Evolutionary conservation across 2,797 vertebrate species (phyloP), one percentile per base, ranked within the genome.

Genomic region (Thunnus albacares): DNA sequence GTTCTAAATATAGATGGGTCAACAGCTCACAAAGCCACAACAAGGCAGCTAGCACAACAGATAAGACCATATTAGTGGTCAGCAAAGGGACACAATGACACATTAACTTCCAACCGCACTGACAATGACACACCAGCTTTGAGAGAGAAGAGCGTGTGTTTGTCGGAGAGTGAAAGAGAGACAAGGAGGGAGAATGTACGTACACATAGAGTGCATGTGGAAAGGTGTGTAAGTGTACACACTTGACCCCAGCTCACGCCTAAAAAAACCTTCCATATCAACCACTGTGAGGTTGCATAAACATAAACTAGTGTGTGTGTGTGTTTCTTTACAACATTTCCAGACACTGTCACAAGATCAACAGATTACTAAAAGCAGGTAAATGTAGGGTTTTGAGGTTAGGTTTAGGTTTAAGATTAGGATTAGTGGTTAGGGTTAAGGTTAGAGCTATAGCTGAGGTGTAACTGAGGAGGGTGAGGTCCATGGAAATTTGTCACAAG

Each of bases 1-100:
- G 38, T 84, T 77, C 94, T 94, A 95, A 95, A 96, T 94, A 95
- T 96, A 96, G 84, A 22, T 52, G 30, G 56, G 79, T 85, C 59
- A 69, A 77, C 93, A 91, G 92, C 88, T 82, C 56, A 88, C 63
- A 30, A 75, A 90, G 65, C 87, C 90, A 92, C 90, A 92, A 92
- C 90, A 93, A 91, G 81, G 93, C 90, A 84, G 84, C 62, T 10
- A 82, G 56, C 61, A 71, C 65, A 82, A 89, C 88, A 90, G 93
- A 93, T 93, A 92, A 93, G 89, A 68, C 79, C 91, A 84, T 91
- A 91, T 92, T 87, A 89, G 90, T 65, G 76, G 81, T 88, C 22
- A 58, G 73, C 70, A 78, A 67, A 76, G 68, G 59, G 63, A 71
- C 79, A 38, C 38, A 38, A 38, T 38, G 38, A 38, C 38, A 38